Conservation (phyloP, 2,113 vertebrate species). For the Puntigrus tetrazona region DNA sequence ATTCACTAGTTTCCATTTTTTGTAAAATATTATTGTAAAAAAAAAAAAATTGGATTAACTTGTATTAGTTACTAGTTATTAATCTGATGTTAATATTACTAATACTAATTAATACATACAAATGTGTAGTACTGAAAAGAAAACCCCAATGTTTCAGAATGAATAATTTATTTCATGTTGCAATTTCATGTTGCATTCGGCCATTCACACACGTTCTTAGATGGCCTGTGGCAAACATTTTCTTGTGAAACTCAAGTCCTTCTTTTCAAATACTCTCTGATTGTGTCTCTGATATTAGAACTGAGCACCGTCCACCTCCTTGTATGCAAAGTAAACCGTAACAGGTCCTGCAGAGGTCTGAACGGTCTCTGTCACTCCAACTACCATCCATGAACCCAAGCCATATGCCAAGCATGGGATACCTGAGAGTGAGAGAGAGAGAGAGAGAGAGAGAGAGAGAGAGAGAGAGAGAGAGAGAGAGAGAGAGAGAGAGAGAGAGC, state of each 20-base stretch:
- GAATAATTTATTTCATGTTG: neutral
- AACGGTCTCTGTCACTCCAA: conserved; percentile 88
- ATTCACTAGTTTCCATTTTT: no score
- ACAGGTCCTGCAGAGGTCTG: conserved; percentile 88
- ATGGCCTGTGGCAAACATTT: neutral
- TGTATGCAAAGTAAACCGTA: conserved; percentile 94
- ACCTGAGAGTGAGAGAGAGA: conserved; percentile 72
- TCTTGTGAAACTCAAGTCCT: neutral
- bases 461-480: no score
- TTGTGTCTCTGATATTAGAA: conserved; percentile 67
- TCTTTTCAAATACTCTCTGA: neutral
- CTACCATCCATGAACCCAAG: conserved; percentile 93
- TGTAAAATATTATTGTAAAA: no score
- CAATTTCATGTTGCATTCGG: no score
- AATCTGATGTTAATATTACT: no score
- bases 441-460: neutral
- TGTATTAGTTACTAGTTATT: no score
- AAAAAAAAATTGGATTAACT: no score
- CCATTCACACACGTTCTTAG: neutral
- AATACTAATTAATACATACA: neutral
- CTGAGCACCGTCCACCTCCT: conserved; percentile 91
- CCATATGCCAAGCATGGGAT: conserved; percentile 94
- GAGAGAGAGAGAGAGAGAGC: no score
- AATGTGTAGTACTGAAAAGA: no score
- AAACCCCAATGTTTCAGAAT: neutral